A percentile compares a stretch with the other conserved stretches of the same genome.
phyloP scores from a whole-genome alignment of 2,113 vertebrate species.

The Hemibagrus wyckioides region DNA sequence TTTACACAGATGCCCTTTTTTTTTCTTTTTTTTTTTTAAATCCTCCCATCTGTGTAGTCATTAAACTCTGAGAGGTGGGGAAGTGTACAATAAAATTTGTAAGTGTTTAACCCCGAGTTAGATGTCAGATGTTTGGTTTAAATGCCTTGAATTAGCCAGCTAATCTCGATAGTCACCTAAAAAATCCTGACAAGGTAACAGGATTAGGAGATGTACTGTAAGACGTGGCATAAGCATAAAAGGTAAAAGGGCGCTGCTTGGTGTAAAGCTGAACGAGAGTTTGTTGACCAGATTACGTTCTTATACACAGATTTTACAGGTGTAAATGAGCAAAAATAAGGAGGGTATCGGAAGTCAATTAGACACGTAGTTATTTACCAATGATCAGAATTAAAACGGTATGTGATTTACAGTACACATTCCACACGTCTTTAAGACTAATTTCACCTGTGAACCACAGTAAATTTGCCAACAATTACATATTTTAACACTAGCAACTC shows the following conservation, averaged over 20 bases:
- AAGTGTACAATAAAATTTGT: neutral
- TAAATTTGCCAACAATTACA: neutral
- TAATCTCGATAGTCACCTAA: neutral
- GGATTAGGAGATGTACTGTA: neutral
- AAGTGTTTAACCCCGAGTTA: neutral
- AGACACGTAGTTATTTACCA: too few relatives aligned
- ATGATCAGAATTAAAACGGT: neutral
- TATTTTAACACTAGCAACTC: too few relatives aligned
- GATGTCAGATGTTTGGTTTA: neutral
- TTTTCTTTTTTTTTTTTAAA: neutral
- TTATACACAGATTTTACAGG: too few relatives aligned
- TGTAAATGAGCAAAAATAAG: neutral
- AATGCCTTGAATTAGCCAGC: neutral
- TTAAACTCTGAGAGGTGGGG: neutral
- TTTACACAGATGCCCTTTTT: neutral
- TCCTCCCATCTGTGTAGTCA: slow-evolving; percentile 11
- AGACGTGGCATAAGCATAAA: neutral
- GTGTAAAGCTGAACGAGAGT: neutral
- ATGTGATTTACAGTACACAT: neutral
- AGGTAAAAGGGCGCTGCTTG: neutral
- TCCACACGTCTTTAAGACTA: neutral
- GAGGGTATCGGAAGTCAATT: neutral
- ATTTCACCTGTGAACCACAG: neutral
- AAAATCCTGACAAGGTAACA: neutral
- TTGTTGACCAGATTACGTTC: neutral